phyloP scores from a whole-genome alignment of 2,797 vertebrate species.

The Silurus lanzhouensis region DNA sequence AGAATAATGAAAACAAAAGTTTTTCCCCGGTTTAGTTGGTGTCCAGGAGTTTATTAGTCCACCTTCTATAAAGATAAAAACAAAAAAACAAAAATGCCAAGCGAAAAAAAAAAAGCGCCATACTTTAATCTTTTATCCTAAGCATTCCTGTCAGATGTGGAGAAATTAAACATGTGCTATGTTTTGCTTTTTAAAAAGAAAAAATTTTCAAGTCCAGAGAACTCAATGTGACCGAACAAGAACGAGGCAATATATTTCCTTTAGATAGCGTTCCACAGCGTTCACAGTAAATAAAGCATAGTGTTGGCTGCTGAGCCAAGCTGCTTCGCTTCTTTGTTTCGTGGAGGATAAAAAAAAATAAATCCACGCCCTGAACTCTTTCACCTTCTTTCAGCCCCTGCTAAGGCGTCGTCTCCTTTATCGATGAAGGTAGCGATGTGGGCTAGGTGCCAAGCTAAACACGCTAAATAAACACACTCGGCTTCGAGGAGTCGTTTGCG shows the following conservation, averaged over 20 bases:
- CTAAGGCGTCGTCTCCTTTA: neutral
- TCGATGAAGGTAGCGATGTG: neutral
- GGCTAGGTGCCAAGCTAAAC: conserved; percentile 28
- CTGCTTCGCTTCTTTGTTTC: neutral
- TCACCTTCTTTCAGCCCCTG: neutral
- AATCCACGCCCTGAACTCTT: neutral
- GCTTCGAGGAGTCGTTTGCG: conserved; percentile 9
- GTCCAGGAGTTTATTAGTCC: neutral
- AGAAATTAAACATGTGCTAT: neutral
- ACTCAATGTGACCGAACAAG: neutral
- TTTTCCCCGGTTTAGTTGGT: neutral
- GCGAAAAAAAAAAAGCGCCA: neutral
- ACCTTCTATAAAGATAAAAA: neutral
- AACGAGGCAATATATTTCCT: conserved; percentile 1
- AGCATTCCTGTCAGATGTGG: neutral
- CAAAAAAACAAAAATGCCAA: neutral
- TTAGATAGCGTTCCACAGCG: neutral
- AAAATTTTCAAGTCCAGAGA: neutral
- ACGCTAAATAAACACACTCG: conserved; percentile 44
- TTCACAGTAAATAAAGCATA: neutral
- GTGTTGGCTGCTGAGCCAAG: neutral
- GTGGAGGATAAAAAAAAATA: neutral
- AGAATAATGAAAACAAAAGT: neutral
- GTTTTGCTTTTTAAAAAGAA: conserved; percentile 14
- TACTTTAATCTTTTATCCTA: neutral